Evolutionary conservation across 1,140 invertebrate genomes (phyloP).

Genomic region (Matsumurasca onukii): DNA sequence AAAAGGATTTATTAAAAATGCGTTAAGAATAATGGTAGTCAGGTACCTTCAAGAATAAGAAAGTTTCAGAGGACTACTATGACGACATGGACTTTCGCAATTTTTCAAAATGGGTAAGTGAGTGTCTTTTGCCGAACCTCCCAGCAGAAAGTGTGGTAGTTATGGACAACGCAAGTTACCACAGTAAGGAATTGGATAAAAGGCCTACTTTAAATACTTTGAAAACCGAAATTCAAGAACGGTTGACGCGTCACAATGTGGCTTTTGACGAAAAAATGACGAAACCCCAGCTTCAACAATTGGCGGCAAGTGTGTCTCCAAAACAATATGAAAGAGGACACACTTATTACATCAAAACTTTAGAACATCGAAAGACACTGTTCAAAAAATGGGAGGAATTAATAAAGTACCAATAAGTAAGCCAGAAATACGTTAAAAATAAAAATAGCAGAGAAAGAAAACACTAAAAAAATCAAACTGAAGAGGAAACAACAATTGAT

Average conservation of each 20-base stretch:
- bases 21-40: too few relatives aligned
- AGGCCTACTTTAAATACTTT: background rate
- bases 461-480: too few relatives aligned
- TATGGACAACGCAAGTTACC: too few relatives aligned
- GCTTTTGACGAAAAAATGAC: background rate
- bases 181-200: background rate
- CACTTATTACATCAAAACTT: too few relatives aligned
- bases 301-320: background rate
- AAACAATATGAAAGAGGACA: too few relatives aligned
- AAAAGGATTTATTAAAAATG: too few relatives aligned
- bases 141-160: background rate
- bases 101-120: constrained; percentile 4
- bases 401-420: too few relatives aligned
- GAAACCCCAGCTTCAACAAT: background rate
- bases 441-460: too few relatives aligned
- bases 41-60: background rate
- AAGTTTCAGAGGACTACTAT: background rate
- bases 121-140: background rate
- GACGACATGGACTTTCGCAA: constrained; percentile 9
- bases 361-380: too few relatives aligned
- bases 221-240: background rate
- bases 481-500: too few relatives aligned
- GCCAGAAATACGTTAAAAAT: too few relatives aligned
- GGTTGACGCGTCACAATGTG: background rate
- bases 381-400: too few relatives aligned